These are phyloP conservation scores for Diaphora mendica DNA, from an alignment of 2,888 invertebrate genomes.

Conservation along the genomic window DNA sequence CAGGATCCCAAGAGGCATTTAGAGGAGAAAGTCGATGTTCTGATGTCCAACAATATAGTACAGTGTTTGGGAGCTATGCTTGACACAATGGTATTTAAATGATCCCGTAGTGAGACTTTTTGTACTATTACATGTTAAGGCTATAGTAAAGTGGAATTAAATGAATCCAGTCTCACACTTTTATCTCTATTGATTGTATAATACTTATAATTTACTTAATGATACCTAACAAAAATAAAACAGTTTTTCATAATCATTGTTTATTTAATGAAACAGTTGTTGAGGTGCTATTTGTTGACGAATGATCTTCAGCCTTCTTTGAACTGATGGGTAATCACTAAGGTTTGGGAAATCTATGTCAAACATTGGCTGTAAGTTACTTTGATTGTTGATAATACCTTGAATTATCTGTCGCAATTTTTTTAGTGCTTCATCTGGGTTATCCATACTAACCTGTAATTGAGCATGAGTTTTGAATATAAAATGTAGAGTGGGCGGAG, in stretches of 20 bases:
- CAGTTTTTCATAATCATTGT: constrained; percentile 50
- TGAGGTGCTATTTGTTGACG: constrained; percentile 73
- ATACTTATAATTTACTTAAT: constrained; percentile 75
- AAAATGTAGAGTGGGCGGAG: not conserved
- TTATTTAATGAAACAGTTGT: constrained; percentile 67
- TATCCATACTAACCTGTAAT: constrained; percentile 71
- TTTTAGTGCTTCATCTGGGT: constrained; percentile 67
- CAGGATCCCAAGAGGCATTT: constrained; percentile 99
- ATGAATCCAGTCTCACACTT: constrained; percentile 67
- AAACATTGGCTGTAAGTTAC: constrained; percentile 70
- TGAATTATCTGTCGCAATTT: constrained; percentile 71
- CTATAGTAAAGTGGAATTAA: constrained; percentile 71
- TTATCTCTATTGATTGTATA: constrained; percentile 66
- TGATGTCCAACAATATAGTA: constrained; percentile 99
- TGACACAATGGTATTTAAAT: constrained; percentile 88
- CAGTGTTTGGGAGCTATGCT: constrained; percentile 99
- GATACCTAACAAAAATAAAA: constrained; percentile 75
- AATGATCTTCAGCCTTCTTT: constrained; percentile 63
- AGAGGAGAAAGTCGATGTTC: constrained; percentile 98
- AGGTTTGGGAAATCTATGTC: constrained; percentile 72
- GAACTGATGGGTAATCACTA: constrained; percentile 60
- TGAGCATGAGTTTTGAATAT: not conserved
- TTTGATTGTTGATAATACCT: constrained; percentile 70
- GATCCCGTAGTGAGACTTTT: constrained; percentile 64
- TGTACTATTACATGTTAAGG: constrained; percentile 63